Percentiles rank a stretch among this genome's conserved stretches.
phyloP scores from a whole-genome alignment of 35 echinoderm and acorn worm genomes.

The Strongylocentrotus purpuratus region DNA sequence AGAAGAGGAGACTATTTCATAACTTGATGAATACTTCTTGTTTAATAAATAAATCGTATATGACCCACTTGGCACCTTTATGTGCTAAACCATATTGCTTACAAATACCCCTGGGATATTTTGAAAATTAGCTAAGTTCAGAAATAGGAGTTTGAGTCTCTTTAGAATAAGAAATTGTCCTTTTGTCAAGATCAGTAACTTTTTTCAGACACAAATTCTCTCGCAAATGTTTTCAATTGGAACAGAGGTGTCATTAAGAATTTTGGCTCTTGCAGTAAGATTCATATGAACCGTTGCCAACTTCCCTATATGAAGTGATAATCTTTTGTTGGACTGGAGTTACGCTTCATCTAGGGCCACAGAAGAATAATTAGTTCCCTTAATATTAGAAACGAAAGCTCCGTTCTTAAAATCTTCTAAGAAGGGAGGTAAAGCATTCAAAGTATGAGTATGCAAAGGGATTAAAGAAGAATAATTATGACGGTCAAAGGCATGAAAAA shows the following conservation, averaged over 20 bases:
- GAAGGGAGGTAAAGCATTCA: conserved; percentile 40
- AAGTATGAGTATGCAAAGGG: background rate
- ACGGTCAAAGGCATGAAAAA: conserved; percentile 54
- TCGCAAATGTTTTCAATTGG: conserved; percentile 53
- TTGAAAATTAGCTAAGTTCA: conserved; percentile 11
- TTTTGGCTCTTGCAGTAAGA: background rate
- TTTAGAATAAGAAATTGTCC: background rate
- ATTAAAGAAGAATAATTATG: conserved; percentile 38
- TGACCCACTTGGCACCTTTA: background rate
- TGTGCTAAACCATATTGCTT: conserved; percentile 4
- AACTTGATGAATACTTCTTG: background rate
- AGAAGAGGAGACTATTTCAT: conserved; percentile 18
- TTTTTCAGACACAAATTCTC: conserved; percentile 17
- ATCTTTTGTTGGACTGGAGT: background rate
- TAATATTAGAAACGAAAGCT: conserved; percentile 19
- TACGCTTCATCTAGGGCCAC: conserved; percentile 31
- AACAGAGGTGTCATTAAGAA: conserved; percentile 45
- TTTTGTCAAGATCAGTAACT: conserved; percentile 23
- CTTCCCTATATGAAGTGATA: conserved; percentile 17
- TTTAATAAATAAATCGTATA: conserved; percentile 25
- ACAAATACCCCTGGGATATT: conserved; percentile 26
- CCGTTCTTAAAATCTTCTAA: conserved; percentile 29
- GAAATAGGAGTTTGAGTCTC: background rate
- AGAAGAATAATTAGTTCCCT: background rate
- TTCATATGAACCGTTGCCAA: conserved; percentile 19